Base-by-base conservation (phyloP, 2,113 vertebrate genomes). In the Numenius arquata region DNA sequence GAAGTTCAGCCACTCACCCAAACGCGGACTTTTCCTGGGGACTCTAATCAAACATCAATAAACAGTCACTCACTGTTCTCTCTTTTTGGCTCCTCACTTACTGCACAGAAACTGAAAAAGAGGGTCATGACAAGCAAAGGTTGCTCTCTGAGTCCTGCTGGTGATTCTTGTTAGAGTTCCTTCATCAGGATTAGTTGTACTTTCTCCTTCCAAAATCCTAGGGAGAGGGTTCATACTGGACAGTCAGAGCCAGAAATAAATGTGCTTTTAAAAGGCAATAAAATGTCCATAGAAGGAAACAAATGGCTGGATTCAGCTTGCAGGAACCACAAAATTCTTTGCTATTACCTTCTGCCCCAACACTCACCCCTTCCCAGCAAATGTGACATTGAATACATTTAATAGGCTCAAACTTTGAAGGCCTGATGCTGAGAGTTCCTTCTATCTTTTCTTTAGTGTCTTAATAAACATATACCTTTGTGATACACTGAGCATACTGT, bases 211-310 rank as follows among this genome's bases (percentile, higher is more conserved):
- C 55, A 75, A 71, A 70, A 89, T 92, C 66, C 55, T 78, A 52
- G 26, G 34, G 32, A 85, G 70, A 91, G 38, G 34, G 47, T 93
- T 95, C 85, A 38, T 36, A 43, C 16, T 77, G 71, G 58, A 89
- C 26, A 74, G 45, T 12, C 77, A 90, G 43, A 84, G 41, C 19
- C 74, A 88, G 70, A 94, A 96, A 94, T 96, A 95, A 89, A 84
- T 62, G n/a, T n/a, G 15, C 67, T 96, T 90, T 92, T 82, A 52
- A 74, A 90, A 88, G 17, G 34, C 73, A 27, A 16, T 79, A 20
- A 67, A 34, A 73, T 56, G 43, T 78, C 50, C 75, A 50, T 59
- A 89, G 88, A 95, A 90, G 85, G 70, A 90, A 93, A 84, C 8
- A 91, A 94, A 93, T 76, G 65, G 19, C 66, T 88, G 53, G 65